Evolutionary conservation across 2,113 vertebrate species (phyloP), one percentile per base, ranked within the genome.

Genomic region (Psilopsiagon aurifrons): DNA sequence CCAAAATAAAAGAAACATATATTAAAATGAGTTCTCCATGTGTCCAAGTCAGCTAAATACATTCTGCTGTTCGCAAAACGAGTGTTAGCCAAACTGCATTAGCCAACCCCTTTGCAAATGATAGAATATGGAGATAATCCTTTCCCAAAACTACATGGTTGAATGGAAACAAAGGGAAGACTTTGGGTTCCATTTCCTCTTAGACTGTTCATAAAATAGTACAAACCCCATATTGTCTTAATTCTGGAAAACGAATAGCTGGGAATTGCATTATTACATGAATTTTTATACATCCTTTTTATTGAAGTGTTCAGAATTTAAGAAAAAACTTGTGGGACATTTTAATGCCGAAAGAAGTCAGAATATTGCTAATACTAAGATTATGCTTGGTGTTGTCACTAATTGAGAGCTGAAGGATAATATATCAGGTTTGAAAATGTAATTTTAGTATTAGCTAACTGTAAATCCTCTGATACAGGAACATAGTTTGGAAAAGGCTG

Each of bases 1-100:
- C 74, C 78, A 97, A 95, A 96, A 94, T 71, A 94, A 94, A 94
- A 95, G 27, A 94, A 84, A 71, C 19, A 0, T 74, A 54, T 52
- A 89, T 83, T 93, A 94, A 89, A 97, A 92, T 87, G 82, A 76
- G 52, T 94, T 85, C 79, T 66, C 51, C 57, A 91, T 74, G 78
- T 91, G 87, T 91, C 67, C 85, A 70, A 92, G 63, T 62, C 78
- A 95, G 92, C 93, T 93, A 96, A 95, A 54, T 64, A 47, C 63
- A 51, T 83, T 90, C 59, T 92, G 75, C 67, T 80, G 37, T 80
- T 91, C 0, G 3, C 7, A 4, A 82, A 76, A 67, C 11, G n/a
- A 57, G 19, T 49, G 31, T 73, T 92, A 94, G 84, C 89, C 93
- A 91, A 94, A 92, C 54, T 86, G 37, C 49, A 33, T 87, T 91